Conservation (phyloP, 2,888 invertebrate genomes). For the Mythimna ferrago region DNA sequence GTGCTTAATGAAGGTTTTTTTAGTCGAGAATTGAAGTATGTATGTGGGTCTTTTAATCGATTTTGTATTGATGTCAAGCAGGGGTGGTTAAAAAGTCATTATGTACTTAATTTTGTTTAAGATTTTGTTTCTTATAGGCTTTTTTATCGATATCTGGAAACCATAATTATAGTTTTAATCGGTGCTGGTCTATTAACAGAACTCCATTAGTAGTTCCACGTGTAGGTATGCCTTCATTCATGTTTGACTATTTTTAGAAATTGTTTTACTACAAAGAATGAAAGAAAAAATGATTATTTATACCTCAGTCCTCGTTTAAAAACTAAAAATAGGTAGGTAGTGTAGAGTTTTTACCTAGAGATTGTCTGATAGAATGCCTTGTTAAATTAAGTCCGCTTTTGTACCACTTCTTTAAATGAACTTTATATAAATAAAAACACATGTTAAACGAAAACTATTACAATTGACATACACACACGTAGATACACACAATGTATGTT, state of each 20-base stretch:
- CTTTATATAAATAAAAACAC: no score
- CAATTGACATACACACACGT: no score
- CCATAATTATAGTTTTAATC: not conserved
- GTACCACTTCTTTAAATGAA: no score
- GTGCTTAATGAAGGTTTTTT: constrained; percentile 59
- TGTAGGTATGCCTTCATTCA: not conserved
- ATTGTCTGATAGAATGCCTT: no score
- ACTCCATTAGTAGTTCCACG: not conserved
- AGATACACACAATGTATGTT: no score
- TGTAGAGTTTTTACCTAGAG: no score
- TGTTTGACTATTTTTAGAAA: not conserved
- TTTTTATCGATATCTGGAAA: not conserved
- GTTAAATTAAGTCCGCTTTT: no score
- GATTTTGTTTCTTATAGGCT: constrained; percentile 12
- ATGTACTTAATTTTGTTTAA: constrained; percentile 34
- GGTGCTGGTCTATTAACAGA: not conserved
- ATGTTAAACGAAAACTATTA: no score
- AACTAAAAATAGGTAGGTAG: no score
- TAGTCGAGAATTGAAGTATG: constrained; percentile 52
- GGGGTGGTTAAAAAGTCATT: constrained; percentile 43
- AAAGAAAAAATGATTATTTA: no score
- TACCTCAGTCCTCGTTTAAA: no score
- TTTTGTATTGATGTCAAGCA: constrained; percentile 45
- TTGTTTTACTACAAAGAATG: not conserved
- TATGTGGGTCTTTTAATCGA: constrained; percentile 52